Conservation (phyloP, 2,888 invertebrate species). For the Actias luna region DNA sequence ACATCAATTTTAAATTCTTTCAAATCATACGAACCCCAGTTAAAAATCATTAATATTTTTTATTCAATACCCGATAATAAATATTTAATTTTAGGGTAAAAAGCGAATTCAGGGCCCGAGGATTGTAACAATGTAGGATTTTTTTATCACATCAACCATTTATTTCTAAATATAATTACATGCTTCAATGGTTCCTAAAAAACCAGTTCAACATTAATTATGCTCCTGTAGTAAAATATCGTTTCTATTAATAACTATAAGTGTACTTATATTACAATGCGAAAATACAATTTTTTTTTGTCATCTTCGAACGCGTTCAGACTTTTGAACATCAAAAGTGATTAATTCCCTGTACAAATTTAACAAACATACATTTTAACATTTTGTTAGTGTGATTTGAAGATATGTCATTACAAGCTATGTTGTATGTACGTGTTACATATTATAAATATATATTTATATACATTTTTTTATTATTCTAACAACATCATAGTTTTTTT, state of each 20-base stretch:
- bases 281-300: conserved; percentile 71
- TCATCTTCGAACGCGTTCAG: conserved; percentile 66
- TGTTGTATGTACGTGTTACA: conserved; percentile 28
- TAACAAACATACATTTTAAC: conserved; percentile 70
- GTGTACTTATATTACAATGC: conserved; percentile 78
- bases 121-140: conserved; percentile 64
- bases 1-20: conserved; percentile 66
- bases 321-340: conserved; percentile 77
- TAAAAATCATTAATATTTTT: neutral
- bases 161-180: conserved; percentile 67
- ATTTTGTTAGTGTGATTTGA: conserved; percentile 81
- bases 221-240: conserved; percentile 77
- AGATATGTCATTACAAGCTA: conserved; percentile 40
- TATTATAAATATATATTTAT: conserved; percentile 41
- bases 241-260: conserved; percentile 71
- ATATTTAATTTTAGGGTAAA: conserved; percentile 1
- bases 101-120: conserved; percentile 42
- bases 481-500: neutral
- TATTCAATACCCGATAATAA: neutral
- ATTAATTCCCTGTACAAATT: conserved; percentile 78
- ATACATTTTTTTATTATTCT: conserved; percentile 18
- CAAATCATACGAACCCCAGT: conserved; percentile 20
- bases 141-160: conserved; percentile 70
- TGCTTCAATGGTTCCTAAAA: conserved; percentile 57
- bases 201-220: conserved; percentile 69